These are phyloP conservation scores for Raja brachyura DNA, from an alignment of 2,113 vertebrate genomes.

Conservation along the genomic window DNA sequence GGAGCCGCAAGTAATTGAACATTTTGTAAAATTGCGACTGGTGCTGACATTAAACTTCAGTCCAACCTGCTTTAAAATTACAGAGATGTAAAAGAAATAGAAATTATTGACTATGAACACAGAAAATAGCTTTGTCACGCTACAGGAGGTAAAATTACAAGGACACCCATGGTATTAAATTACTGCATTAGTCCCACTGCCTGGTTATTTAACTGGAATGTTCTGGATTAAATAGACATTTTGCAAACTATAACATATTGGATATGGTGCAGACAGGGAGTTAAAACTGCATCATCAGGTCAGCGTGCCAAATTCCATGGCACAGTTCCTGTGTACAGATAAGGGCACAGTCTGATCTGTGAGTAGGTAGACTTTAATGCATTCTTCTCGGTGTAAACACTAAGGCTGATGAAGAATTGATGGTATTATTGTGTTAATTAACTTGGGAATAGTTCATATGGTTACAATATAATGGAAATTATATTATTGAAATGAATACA, in stretches of 20 bases:
- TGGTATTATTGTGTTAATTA: background rate
- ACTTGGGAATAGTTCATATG: background rate
- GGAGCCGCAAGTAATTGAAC: background rate
- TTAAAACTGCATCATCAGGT: background rate
- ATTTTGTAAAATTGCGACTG: background rate
- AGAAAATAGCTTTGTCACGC: constrained; percentile 19
- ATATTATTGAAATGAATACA: background rate
- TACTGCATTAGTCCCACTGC: background rate
- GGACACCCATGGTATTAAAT: background rate
- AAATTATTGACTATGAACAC: background rate
- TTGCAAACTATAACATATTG: background rate
- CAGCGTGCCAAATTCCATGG: background rate
- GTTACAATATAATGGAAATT: background rate
- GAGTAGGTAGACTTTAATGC: background rate
- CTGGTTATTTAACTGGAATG: background rate
- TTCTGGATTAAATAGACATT: constrained; percentile 12
- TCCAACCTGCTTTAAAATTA: background rate
- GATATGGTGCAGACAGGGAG: background rate
- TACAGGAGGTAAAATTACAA: background rate
- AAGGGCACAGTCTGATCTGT: no score
- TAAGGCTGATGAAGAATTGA: background rate
- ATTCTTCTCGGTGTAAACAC: background rate
- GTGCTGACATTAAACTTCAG: background rate
- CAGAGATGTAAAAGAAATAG: background rate
- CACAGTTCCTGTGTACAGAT: background rate